Evolutionary conservation across 2,113 vertebrate species (phyloP), one percentile per base, ranked within the genome.

Genomic region (Thymallus thymallus): DNA sequence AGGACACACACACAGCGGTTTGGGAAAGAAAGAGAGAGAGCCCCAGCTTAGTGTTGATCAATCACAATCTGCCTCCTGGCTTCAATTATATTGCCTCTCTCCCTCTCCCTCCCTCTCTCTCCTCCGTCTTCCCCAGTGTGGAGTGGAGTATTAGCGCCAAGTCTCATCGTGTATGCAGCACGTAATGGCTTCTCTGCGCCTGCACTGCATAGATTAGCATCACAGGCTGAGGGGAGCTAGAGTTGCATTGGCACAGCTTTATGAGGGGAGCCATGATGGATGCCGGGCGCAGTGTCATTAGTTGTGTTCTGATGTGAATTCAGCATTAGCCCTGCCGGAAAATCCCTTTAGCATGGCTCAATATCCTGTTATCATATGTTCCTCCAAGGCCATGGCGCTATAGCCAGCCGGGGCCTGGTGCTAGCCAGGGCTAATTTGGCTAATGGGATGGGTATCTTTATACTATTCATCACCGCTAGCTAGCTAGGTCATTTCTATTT

Each of bases 121-220:
- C 6, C 56, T 1, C 56, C n/a, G 55, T 60, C 56, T 60, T 23
- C 6, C 56, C 56, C n/a, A 16, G 81, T 74, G 75, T 70, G 76
- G 88, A 83, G 84, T 20, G 14, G 56, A 82, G 87, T 81, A 86
- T 92, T 88, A 85, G 86, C 85, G 83, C 80, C 80, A 86, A 86
- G 81, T 75, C 85, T 91, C 88, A 90, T 89, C 84, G 73, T 81
- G 88, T 88, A 89, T 90, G 87, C 88, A 85, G 84, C 85, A 86
- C 80, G 81, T 91, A 89, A 91, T 91, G 86, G 86, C 87, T 89
- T 91, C 86, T 86, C 79, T 6, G 85, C 61, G 89, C 82, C 90
- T 91, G 88, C 82, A 76, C 86, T 78, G 85, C 90, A 88, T 87
- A 91, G 90, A 92, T 92, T 91, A 92, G 85, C 86, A 79, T 78